Conservation (phyloP, 1,140 invertebrate genomes). For the Melipona quadrifasciata region DNA sequence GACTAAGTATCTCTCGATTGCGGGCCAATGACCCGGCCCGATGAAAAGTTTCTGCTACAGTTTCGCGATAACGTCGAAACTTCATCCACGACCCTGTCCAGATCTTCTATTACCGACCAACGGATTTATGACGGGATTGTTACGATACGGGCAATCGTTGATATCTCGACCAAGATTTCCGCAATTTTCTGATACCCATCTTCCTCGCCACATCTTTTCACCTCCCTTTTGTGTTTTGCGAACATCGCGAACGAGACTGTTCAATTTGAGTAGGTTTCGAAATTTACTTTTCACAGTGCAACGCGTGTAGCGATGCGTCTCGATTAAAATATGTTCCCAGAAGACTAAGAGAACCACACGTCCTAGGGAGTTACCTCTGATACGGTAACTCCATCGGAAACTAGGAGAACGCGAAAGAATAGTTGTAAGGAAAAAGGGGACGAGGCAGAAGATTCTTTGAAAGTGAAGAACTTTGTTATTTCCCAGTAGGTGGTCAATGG, state of each 20-base stretch:
- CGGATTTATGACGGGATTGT: background rate
- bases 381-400: background rate
- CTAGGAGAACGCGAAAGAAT: background rate
- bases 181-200: background rate
- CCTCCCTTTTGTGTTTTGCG: too few relatives aligned
- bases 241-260: background rate
- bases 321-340: background rate
- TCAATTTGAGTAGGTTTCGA: too few relatives aligned
- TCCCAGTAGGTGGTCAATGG: background rate
- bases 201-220: background rate
- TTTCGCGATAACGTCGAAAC: slow-evolving; percentile 37
- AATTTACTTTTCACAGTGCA: background rate
- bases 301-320: background rate
- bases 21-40: slow-evolving; percentile 51
- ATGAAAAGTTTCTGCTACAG: slow-evolving; percentile 34
- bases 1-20: slow-evolving; percentile 56
- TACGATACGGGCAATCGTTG: background rate
- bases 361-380: background rate
- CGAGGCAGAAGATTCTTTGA: background rate
- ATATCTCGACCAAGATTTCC: background rate
- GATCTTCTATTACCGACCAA: background rate
- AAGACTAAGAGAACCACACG: background rate
- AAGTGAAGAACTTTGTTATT: background rate
- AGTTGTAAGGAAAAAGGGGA: too few relatives aligned
- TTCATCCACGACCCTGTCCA: background rate